Evolutionary conservation across 2,888 invertebrate genomes (phyloP).

Genomic region (Eupithecia exiguata): DNA sequence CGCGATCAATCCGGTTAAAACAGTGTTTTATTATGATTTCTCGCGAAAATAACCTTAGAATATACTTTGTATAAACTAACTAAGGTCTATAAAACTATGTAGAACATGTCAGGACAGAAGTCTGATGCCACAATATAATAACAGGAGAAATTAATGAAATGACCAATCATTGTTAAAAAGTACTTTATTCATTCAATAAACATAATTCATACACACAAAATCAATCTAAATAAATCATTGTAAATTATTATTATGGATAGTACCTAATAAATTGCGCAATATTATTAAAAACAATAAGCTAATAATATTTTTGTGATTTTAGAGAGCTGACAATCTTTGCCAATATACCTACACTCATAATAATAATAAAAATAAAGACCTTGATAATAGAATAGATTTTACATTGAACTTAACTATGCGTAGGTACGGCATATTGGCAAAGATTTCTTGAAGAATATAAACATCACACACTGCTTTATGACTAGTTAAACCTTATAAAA

Average conservation of each 20-base stretch:
- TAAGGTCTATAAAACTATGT: too few relatives aligned
- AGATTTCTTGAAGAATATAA: slow-evolving; percentile 16
- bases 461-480: slow-evolving; percentile 26
- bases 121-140: background rate
- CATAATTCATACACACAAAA: slow-evolving; percentile 48
- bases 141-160: background rate
- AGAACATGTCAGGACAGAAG: too few relatives aligned
- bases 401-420: background rate
- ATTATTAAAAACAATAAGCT: background rate
- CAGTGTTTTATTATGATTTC: too few relatives aligned
- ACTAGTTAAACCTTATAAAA: slow-evolving; percentile 34
- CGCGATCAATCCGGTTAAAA: too few relatives aligned
- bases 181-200: slow-evolving; percentile 51
- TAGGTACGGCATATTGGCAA: slow-evolving; percentile 1
- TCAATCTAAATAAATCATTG: slow-evolving; percentile 41
- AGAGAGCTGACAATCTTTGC: slow-evolving; percentile 37
- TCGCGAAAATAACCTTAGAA: too few relatives aligned
- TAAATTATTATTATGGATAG: slow-evolving; percentile 20
- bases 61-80: too few relatives aligned
- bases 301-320: slow-evolving; percentile 27
- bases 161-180: slow-evolving; percentile 10
- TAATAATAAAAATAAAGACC: background rate
- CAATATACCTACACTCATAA: slow-evolving; percentile 14
- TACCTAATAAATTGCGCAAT: slow-evolving; percentile 25
- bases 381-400: background rate